phyloP scores from a whole-genome alignment of 2,113 vertebrate genomes.

The Corvus cornix region DNA sequence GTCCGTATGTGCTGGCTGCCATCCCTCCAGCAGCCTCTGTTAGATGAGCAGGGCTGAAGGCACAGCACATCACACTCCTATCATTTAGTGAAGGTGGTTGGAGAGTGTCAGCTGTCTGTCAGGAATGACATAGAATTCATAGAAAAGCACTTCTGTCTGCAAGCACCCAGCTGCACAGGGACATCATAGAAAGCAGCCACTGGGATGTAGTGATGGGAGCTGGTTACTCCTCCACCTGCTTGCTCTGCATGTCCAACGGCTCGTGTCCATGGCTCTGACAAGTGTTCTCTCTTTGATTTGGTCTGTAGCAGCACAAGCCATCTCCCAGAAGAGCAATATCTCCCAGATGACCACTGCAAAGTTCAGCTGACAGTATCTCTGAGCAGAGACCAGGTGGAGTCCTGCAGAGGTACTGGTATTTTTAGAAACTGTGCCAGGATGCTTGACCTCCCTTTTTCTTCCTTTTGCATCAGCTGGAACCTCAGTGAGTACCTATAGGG shows the following conservation, averaged over 20 bases:
- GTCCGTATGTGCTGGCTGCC: fast-evolving
- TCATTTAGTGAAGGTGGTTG: not conserved
- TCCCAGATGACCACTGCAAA: not conserved
- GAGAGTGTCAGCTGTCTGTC: not conserved
- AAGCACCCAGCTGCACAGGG: not conserved
- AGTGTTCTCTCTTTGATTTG: not conserved
- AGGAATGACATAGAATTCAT: not conserved
- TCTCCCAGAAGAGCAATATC: not conserved
- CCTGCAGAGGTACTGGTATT: not conserved
- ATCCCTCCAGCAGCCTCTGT: not conserved
- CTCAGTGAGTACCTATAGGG: not conserved
- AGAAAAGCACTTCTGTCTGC: not conserved
- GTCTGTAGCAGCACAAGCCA: not conserved
- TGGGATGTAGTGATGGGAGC: not conserved
- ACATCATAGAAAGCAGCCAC: not conserved
- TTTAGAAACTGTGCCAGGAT: conserved; percentile 34
- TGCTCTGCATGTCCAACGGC: fast-evolving
- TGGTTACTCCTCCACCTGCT: not conserved
- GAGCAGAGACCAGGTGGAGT: conserved; percentile 48
- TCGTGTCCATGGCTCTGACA: not conserved
- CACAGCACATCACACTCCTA: not conserved
- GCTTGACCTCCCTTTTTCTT: not conserved
- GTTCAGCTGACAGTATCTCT: not conserved
- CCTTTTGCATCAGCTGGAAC: not conserved
- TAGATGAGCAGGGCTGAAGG: fast-evolving